Evolutionary conservation across 2,888 invertebrate species (phyloP).

Genomic region (Lasioglossum malachurum): DNA sequence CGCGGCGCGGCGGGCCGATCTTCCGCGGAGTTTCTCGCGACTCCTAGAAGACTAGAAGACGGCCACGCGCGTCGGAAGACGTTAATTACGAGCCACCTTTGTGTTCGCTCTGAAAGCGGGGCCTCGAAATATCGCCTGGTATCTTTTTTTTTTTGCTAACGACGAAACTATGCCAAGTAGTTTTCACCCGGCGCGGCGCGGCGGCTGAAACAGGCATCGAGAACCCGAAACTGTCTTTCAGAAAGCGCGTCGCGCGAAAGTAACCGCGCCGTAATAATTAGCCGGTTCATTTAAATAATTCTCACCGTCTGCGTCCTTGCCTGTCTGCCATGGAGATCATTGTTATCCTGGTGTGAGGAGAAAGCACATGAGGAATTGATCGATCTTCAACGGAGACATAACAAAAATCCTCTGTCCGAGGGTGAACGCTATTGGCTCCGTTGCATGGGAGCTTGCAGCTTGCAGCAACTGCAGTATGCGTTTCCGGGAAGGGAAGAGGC

Average conservation of each 20-base stretch:
- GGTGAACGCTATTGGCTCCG: background rate
- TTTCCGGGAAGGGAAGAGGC: background rate
- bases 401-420: no score
- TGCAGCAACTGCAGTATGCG: background rate
- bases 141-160: slow-evolving; percentile 8
- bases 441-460: background rate
- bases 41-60: background rate
- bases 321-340: slow-evolving; percentile 49
- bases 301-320: slow-evolving; percentile 65
- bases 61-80: background rate
- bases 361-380: slow-evolving; percentile 65
- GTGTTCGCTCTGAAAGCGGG: slow-evolving; percentile 13
- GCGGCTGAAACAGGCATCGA: slow-evolving; percentile 8
- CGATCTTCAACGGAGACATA: background rate
- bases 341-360: slow-evolving; percentile 58
- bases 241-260: slow-evolving; percentile 30
- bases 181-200: slow-evolving; percentile 36
- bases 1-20: background rate
- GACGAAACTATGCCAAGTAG: slow-evolving; percentile 46
- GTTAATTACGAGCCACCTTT: slow-evolving; percentile 19
- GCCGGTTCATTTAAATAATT: slow-evolving; percentile 63
- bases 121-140: background rate
- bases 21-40: background rate
- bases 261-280: slow-evolving; percentile 40
- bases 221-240: slow-evolving; percentile 10